Percentiles rank a stretch among this genome's conserved stretches.
These are phyloP conservation scores for Corella eumyota DNA, from an alignment of 23 tunicate genomes.

Conservation along the genomic window DNA sequence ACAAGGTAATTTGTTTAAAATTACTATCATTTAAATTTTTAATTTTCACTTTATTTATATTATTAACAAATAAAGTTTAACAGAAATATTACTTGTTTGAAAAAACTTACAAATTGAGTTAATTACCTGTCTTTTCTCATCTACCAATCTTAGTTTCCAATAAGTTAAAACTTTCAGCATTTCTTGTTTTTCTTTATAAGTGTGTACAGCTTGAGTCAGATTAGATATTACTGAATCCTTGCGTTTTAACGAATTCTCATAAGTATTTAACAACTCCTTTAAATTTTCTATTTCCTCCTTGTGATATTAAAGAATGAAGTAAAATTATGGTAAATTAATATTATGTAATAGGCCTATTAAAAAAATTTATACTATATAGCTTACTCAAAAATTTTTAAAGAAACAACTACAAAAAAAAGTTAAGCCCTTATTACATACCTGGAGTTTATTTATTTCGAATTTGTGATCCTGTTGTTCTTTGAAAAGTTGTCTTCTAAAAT, in stretches of 20 bases:
- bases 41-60: not conserved
- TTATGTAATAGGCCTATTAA: no score
- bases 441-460: constrained; percentile 28
- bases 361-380: no score
- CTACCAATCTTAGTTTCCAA: constrained; percentile 49
- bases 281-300: constrained; percentile 47
- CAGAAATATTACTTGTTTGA: not conserved
- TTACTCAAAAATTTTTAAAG: no score
- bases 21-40: no score
- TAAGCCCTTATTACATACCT: no score
- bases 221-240: constrained; percentile 53
- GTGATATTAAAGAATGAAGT: no score
- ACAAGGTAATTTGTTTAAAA: no score
- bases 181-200: constrained; percentile 42
- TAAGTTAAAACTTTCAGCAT: constrained; percentile 27
- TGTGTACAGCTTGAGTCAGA: constrained; percentile 49
- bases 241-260: constrained; percentile 29
- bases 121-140: constrained; percentile 40
- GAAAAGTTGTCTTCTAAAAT: constrained; percentile 19
- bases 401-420: no score
- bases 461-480: constrained; percentile 27
- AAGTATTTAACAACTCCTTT: constrained; percentile 47
- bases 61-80: not conserved
- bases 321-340: no score
- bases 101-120: not conserved